Base-by-base conservation (phyloP, 2,797 vertebrate genomes). In the Chelidonichthys spinosus region DNA sequence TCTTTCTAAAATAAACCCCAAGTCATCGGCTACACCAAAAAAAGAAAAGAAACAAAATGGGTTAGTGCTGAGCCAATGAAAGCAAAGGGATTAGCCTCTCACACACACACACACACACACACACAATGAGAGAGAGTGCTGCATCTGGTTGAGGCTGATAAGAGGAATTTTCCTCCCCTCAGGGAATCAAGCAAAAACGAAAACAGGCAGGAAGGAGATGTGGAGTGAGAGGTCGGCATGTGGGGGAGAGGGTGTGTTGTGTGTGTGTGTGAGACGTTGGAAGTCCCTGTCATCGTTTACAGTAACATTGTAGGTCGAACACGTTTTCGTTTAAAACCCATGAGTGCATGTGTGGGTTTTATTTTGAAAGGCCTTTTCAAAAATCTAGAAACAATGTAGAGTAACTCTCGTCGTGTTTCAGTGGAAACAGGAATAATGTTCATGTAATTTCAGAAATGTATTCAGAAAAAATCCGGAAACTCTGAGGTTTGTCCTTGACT, bases 71-170 rank as follows among this genome's bases (percentile, higher is more conserved):
- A 92, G 81, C 87, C 90, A 90, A 80, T 90, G 72, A 85, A 81
- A 81, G 76, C 78, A 69, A 67, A 14, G 74, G 91, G 90, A 90
- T 92, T 87, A 91, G 89, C 83, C 79, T 66, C 71, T 39, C 52
- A 55, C 83, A 42, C 70, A 58, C 55, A 62, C 67, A 61, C 58
- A 63, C 65, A 58, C 55, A 56, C 69, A 32, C 66, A 55, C 39
- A 69, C 73, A 69, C 80, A 65, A n/a, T n/a, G 79, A 60, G 67
- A 66, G 63, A 63, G 44, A 39, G 39, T 15, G 78, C 87, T 89
- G 83, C 79, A 78, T 92, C 92, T 94, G 91, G 82, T 90, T 87
- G 72, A 39, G 52, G 74, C 91, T 89, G 93, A 94, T 93, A 94
- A 94, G 92, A 76, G 81, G 81, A 88, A 87, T 91, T 88, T 84